Conservation (phyloP, 2,888 invertebrate species). For the Cheilosia grossa region DNA sequence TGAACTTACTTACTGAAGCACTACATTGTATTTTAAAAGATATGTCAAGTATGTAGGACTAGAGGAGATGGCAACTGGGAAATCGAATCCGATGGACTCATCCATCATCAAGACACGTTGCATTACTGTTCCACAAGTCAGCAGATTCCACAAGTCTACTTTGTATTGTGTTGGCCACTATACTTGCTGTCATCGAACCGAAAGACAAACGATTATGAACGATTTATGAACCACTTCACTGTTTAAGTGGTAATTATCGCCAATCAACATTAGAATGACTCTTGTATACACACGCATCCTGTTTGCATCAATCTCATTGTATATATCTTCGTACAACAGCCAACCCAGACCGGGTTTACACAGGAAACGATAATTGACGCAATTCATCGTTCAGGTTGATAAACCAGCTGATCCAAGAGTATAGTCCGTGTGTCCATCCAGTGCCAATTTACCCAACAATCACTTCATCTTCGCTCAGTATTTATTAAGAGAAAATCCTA, state of each 20-base stretch:
- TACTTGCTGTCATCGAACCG: too few relatives aligned
- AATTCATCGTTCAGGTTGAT: slow-evolving; percentile 48
- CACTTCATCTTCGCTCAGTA: slow-evolving; percentile 59
- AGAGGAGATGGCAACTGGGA: too few relatives aligned
- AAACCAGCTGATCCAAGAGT: slow-evolving; percentile 34
- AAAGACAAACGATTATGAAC: too few relatives aligned
- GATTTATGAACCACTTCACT: slow-evolving; percentile 1
- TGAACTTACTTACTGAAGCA: too few relatives aligned
- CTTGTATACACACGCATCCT: slow-evolving; percentile 45
- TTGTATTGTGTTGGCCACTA: too few relatives aligned
- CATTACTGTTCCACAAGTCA: too few relatives aligned
- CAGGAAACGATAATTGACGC: slow-evolving; percentile 70
- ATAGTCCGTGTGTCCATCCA: neutral
- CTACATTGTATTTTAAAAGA: too few relatives aligned
- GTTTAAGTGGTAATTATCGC: slow-evolving; percentile 58
- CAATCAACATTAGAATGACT: slow-evolving; percentile 54
- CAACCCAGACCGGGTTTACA: slow-evolving; percentile 27
- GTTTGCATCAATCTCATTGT: slow-evolving; percentile 46
- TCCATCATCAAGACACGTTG: too few relatives aligned
- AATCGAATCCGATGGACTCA: too few relatives aligned
- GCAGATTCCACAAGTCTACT: too few relatives aligned
- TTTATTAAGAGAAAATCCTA: slow-evolving; percentile 58
- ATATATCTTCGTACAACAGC: neutral
- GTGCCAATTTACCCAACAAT: slow-evolving; percentile 50
- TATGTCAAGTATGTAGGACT: too few relatives aligned